Base-by-base conservation (phyloP, 2,113 vertebrate species). In the Mungos mungo region DNA sequence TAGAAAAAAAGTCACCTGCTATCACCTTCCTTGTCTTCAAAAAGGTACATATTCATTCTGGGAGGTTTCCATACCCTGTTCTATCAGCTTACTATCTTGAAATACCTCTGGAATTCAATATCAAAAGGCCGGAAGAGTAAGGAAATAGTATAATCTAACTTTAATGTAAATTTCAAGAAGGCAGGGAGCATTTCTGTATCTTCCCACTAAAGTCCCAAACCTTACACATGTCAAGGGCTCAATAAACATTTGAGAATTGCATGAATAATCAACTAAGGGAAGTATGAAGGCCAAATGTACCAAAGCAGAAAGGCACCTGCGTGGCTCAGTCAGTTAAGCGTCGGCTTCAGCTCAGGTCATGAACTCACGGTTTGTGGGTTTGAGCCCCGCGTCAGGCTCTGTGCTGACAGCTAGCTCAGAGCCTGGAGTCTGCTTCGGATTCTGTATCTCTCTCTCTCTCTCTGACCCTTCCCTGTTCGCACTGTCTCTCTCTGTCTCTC, bases 131-230 rank as follows among this genome's bases (percentile, higher is more conserved):
- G 76, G 27, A 33, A 69, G 18, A 93, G 88, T 80, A 63, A 18
- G 16, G 57, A 91, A 88, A 88, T 54, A 71, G 7, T 2, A 81
- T 68, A 63, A 50, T 54, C 68, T 91, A 80, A 65, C 41, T 38
- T 66, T 41, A 92, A 60, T n/a, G n/a, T 57, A 86, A 93, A 81
- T 47, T 68, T 11, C 57, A 98, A 81, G 47, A 93, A 91, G 71
- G 8, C 35, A 29, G 18, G 23, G 31, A 88, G 6, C 21, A 77
- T 69, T 94, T 94, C 41, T 76, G 1, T 52, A 68, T 93, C 71
- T 90, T 41, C 50, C 41, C 38, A 38, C 5, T 35, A 84, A 93
- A 71, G 71, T 76, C 7, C 50, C 72, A 86, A 79, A 84, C 45
- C 23, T 63, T 35, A 31, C 10, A 88, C 35, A 91, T 66, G 60